These are phyloP conservation scores for Semnopithecus entellus DNA, from an alignment of 2,113 vertebrate genomes.

Conservation along the genomic window DNA sequence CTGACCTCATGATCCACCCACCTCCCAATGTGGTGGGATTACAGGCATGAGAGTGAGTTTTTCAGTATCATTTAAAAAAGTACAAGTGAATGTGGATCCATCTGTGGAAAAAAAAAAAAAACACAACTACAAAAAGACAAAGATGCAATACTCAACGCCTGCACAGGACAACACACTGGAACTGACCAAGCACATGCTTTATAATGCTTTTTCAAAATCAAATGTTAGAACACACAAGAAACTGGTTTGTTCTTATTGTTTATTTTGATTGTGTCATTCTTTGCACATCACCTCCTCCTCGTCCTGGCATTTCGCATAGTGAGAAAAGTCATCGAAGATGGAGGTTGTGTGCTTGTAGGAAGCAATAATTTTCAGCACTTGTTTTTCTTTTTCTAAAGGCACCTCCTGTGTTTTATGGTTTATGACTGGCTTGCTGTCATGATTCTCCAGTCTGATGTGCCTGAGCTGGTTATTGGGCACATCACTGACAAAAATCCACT, in stretches of 20 bases:
- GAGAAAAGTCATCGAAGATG: conserved; percentile 98
- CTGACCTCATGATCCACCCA: too few species aligned
- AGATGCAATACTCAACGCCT: conserved; percentile 89
- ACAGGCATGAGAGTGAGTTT: conserved; percentile 78
- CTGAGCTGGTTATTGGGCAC: neutral
- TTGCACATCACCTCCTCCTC: conserved; percentile 92
- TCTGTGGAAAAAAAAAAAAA: conserved; percentile 75
- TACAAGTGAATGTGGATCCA: conserved; percentile 83
- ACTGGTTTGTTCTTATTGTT: conserved; percentile 91
- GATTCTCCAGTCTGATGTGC: conserved; percentile 97
- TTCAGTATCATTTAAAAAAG: conserved; percentile 84
- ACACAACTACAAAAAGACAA: conserved; percentile 84
- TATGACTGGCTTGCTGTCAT: conserved; percentile 96
- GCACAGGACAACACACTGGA: conserved; percentile 88
- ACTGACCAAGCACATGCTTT: conserved; percentile 84
- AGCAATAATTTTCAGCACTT: conserved; percentile 96
- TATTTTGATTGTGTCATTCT: conserved; percentile 81
- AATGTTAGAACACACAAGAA: conserved; percentile 85
- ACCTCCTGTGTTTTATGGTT: conserved; percentile 99
- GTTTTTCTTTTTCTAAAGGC: conserved; percentile 96
- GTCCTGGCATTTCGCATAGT: conserved; percentile 95
- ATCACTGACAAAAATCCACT: neutral
- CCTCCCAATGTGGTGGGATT: too few species aligned
- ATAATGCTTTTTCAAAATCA: conserved; percentile 77
- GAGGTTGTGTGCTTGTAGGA: conserved; percentile 97